A percentile compares a stretch with the other conserved stretches of the same genome.
These are phyloP conservation scores for Florisuga fusca DNA, from an alignment of 2,797 vertebrate genomes.

Conservation along the genomic window DNA sequence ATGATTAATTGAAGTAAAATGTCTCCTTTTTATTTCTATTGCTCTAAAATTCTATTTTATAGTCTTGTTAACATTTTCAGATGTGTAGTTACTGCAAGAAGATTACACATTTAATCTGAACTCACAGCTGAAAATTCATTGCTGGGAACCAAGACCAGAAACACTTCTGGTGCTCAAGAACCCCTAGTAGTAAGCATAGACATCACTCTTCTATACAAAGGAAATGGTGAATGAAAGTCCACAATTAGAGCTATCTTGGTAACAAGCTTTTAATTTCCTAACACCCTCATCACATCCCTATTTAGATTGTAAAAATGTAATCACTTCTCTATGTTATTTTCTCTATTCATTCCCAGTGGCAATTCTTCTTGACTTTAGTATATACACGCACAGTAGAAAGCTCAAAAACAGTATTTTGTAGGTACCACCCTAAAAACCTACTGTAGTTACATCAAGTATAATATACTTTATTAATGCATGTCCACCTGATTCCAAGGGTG, in stretches of 20 bases:
- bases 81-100: neutral
- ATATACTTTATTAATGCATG: neutral
- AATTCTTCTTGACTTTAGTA: neutral
- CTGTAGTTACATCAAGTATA: too few relatives aligned
- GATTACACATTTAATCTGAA: neutral
- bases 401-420: neutral
- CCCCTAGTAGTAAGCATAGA: neutral
- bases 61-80: neutral
- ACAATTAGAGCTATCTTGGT: neutral
- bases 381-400: neutral
- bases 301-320: neutral
- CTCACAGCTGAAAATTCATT: neutral
- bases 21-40: neutral
- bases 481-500: neutral
- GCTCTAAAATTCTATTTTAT: neutral
- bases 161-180: neutral
- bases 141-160: neutral
- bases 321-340: neutral
- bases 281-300: neutral
- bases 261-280: neutral
- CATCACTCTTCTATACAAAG: neutral
- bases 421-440: too few relatives aligned
- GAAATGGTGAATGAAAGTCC: accelerated
- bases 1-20: neutral
- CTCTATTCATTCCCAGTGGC: neutral